A percentile compares a stretch with the other conserved stretches of the same genome.
phyloP scores from a whole-genome alignment of 2,888 invertebrate species.

The Nesidiocoris tenuis region DNA sequence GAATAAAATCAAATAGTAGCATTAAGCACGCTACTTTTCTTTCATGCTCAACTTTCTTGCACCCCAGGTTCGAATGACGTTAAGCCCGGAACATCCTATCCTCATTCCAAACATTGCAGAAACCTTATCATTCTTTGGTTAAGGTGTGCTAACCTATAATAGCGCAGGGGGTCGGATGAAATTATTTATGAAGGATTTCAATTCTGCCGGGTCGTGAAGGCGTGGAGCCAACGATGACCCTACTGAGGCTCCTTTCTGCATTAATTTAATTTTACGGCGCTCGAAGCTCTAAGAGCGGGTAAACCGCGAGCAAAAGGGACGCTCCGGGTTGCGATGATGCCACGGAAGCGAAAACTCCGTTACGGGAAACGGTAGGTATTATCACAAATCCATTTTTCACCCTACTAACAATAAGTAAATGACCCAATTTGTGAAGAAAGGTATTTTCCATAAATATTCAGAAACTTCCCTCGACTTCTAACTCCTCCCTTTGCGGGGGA shows the following conservation, averaged over 20 bases:
- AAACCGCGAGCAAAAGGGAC: constrained; percentile 10
- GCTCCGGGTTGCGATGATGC: constrained; percentile 7
- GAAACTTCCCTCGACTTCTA: not conserved
- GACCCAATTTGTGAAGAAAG: constrained; percentile 22
- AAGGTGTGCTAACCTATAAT: not conserved
- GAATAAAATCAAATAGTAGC: too few relatives aligned
- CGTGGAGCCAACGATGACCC: constrained; percentile 4
- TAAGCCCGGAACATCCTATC: too few relatives aligned
- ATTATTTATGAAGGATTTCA: not conserved
- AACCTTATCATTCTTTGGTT: not conserved
- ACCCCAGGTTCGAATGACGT: too few relatives aligned
- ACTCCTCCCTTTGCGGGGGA: constrained; percentile 4
- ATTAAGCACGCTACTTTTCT: too few relatives aligned
- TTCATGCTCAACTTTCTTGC: too few relatives aligned
- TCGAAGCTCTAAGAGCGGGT: constrained; percentile 7
- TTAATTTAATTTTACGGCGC: constrained; percentile 24
- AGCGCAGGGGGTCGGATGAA: not conserved
- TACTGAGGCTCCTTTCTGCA: constrained; percentile 9
- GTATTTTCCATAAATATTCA: constrained; percentile 29
- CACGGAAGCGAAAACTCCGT: constrained; percentile 13
- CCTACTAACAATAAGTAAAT: constrained; percentile 19
- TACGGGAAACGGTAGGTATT: not conserved
- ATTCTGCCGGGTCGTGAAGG: not conserved
- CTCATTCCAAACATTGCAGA: not conserved
- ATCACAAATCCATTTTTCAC: constrained; percentile 20